phyloP scores from a whole-genome alignment of 2,113 vertebrate genomes.

The Nannospalax galili region DNA sequence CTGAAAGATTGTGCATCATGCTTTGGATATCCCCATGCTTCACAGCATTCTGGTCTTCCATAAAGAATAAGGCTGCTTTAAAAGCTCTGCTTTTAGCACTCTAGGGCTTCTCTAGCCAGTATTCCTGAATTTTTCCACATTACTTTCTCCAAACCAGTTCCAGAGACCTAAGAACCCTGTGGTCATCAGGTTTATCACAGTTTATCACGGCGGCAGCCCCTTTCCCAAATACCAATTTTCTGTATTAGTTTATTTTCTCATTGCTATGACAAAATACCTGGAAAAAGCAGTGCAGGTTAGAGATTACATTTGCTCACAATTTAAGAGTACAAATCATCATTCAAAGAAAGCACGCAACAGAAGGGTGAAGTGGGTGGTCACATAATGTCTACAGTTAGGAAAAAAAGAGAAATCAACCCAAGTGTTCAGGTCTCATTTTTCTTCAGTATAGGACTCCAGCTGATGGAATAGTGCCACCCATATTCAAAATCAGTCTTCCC shows the following conservation, averaged over 20 bases:
- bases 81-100: background rate
- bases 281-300: background rate
- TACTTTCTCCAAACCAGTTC: background rate
- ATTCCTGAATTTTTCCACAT: too few species aligned
- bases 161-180: background rate
- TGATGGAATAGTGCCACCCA: background rate
- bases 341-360: background rate
- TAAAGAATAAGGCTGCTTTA: background rate
- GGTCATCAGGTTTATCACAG: background rate
- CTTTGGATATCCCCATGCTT: too few species aligned
- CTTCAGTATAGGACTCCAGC: too few species aligned
- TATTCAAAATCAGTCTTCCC: background rate
- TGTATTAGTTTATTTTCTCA: background rate
- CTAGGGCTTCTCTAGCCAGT: too few species aligned
- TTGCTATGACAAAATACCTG: background rate
- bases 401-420: background rate
- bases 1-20: background rate
- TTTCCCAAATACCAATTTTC: background rate
- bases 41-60: background rate
- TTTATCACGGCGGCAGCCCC: too few species aligned
- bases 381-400: background rate
- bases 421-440: too few species aligned
- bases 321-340: background rate
- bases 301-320: background rate
- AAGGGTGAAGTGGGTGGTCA: background rate